Evolutionary conservation across 2,113 vertebrate species (phyloP), one percentile per base, ranked within the genome.

Genomic region (Cygnus atratus): DNA sequence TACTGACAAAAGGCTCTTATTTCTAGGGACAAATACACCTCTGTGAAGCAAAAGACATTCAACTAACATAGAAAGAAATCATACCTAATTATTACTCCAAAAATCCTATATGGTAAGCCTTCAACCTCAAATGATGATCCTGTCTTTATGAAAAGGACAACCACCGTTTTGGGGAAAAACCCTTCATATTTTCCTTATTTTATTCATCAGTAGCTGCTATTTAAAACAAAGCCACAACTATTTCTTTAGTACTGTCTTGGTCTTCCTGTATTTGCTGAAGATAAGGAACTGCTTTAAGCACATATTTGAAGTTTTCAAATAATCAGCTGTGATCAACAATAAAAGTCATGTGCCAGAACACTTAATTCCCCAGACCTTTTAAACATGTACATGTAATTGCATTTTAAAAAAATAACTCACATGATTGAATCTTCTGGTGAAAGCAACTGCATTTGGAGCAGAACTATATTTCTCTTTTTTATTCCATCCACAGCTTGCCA

Each of bases 401-500:
- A 33, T 29, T 74, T 63, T 29, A 13, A 79, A 85, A 55, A 82
- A 84, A 83, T 1, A 90, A 98, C 98, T 99, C 97, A 99, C 99
- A 72, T 99, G 99, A 98, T 99, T 99, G 97, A 99, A 99, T 97
- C 99, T 98, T 97, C 99, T 99, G 77, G 99, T 99, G 97, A 99
- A 99, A 97, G 99, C 99, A 97, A 99, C 99, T 35, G 99, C 99
- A 61, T 99, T 99, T 25, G 99, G 99, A 93, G 99, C 98, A 68
- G 99, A 99, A 98, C 98, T 99, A 77, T 99, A 99, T 96, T 99
- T 99, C 97, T 99, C 99, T 97, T 99, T 99, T 97, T 99, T 99
- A 98, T 99, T 99, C 99, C 99, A 99, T 95, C 99, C 99, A 96
- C 99, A 99, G 97, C 99, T 99, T 67, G 99, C 99, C 97, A 99